phyloP scores from a whole-genome alignment of 2,113 vertebrate genomes.

The Oreochromis tanganicae region DNA sequence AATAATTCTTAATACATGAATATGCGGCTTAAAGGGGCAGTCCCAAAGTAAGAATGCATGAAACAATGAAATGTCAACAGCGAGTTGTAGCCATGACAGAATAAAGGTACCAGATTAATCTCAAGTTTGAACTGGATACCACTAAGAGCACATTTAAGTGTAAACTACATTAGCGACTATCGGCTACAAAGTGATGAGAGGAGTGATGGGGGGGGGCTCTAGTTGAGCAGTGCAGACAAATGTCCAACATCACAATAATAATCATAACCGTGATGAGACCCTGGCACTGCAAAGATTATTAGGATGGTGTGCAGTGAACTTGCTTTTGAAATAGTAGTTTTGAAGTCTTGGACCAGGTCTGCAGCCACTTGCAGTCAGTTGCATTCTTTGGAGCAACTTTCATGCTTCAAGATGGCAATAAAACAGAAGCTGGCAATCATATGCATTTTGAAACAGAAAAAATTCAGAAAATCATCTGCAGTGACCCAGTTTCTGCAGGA shows the following conservation, averaged over 20 bases:
- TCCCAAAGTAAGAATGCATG: not conserved
- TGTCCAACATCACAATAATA: not conserved
- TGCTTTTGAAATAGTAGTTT: not conserved
- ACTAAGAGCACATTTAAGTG: not conserved
- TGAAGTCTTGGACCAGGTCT: not conserved
- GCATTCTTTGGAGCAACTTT: not conserved
- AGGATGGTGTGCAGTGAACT: not conserved
- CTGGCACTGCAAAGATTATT: not conserved
- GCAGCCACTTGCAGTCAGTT: not conserved
- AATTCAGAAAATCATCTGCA: not conserved
- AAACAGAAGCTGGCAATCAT: not conserved
- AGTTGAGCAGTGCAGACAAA: not conserved
- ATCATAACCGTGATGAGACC: not conserved
- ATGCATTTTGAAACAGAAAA: not conserved
- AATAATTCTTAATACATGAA: not conserved
- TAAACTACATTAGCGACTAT: not conserved
- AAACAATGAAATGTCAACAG: not conserved
- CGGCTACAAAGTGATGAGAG: not conserved
- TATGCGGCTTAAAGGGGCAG: not conserved
- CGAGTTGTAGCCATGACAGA: not conserved
- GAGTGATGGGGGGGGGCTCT: not conserved
- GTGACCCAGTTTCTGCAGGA: not conserved
- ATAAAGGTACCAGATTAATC: not conserved
- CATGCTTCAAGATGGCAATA: not conserved
- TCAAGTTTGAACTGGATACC: not conserved